Evolutionary conservation across 2,888 invertebrate genomes (phyloP).

Genomic region (Parascotia fuliginaria): DNA sequence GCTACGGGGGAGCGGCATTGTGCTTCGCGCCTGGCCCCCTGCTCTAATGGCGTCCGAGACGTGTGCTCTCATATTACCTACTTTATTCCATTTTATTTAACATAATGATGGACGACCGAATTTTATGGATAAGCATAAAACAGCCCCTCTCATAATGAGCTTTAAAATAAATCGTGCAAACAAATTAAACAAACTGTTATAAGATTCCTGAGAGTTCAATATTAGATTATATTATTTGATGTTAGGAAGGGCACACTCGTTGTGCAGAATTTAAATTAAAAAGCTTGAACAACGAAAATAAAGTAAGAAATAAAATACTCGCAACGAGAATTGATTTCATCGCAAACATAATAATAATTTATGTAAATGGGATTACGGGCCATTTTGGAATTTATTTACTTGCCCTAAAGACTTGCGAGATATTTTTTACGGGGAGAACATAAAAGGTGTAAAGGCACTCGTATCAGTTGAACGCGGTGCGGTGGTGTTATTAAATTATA

Average conservation of each 20-base stretch:
- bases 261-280: constrained; percentile 27
- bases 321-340: constrained; percentile 53
- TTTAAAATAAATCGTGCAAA: constrained; percentile 30
- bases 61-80: constrained; percentile 57
- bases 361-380: constrained; percentile 39
- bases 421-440: constrained; percentile 53
- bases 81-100: constrained; percentile 58
- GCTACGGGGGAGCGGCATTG: constrained; percentile 64
- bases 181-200: constrained; percentile 22
- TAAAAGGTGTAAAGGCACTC: constrained; percentile 55
- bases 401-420: constrained; percentile 49
- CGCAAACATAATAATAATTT: constrained; percentile 52
- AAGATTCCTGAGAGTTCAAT: constrained; percentile 15
- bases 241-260: constrained; percentile 17
- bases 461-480: constrained; percentile 39
- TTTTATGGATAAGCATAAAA: constrained; percentile 38
- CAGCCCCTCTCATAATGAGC: constrained; percentile 16
- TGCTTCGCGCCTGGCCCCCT: constrained; percentile 50
- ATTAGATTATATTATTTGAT: constrained; percentile 4
- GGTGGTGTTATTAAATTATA: constrained; percentile 59
- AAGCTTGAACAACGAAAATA: constrained; percentile 39
- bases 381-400: constrained; percentile 54
- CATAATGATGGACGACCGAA: constrained; percentile 51
- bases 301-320: constrained; percentile 49
- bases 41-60: constrained; percentile 59